Evolutionary conservation across 2,888 invertebrate species (phyloP), one percentile per base, ranked within the genome.

Genomic region (Cyclophora punctaria): DNA sequence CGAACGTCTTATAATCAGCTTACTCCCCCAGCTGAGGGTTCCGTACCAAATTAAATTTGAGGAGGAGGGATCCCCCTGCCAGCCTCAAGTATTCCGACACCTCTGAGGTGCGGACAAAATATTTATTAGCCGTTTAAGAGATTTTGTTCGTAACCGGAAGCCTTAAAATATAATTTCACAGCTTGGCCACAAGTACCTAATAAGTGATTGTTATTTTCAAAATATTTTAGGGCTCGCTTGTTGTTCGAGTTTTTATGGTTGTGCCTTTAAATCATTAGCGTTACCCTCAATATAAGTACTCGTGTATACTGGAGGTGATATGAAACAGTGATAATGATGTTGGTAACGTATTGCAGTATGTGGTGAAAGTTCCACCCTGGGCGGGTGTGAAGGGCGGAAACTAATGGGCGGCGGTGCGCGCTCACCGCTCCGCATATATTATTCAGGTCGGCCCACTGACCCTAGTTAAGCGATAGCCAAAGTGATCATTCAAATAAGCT

Each of bases 111-210:
- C 53, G 55, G 50, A 48, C 58, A 55, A 59, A 62, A 60, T 58
- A 60, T 60, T 58, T 62, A 62, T 58, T 60, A 59, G 57, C 55
- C 55, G 52, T 51, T 62, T 57, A 55, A 50, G 50, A 49, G 50
- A 56, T 54, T 55, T 52, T 50, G 46, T 51, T 51, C 41, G 52
- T 50, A 57, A 57, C 54, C 49, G 47, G 57, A 56, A 57, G 48
- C 50, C 34, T 33, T 49, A 49, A 37, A 37, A 37, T 37, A 37
- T 37, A 37, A 37, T 37, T 37, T 37, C 5, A 37, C 37, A 37
- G 37, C 5, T 5, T 37, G 1, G 5, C 37, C 37, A 4, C 37
- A 37, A 37, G 37, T 37, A 37, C 2, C 37, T 37, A 37, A 37
- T 37, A 5, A 37, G 37, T 4, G 37, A 37, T 5, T 37, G 4